Evolutionary conservation across 2,888 invertebrate species (phyloP), one percentile per base, ranked within the genome.

Genomic region (Pyrrhia umbra): DNA sequence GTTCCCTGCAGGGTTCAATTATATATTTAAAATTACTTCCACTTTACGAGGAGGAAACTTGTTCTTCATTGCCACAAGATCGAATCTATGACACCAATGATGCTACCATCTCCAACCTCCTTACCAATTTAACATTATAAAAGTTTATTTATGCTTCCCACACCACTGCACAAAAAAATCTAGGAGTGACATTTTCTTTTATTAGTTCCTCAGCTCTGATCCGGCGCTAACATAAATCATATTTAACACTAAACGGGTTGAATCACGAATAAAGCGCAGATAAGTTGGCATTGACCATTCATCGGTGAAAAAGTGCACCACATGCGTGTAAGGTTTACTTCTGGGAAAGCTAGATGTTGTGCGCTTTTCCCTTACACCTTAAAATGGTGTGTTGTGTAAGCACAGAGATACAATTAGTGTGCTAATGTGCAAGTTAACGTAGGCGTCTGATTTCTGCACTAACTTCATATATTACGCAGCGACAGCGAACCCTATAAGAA

Each of bases 1-100:
- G 81, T 96, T 97, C 34, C 91, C 94, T 94, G 88, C 0, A 0
- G 0, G 0, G 2, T 42, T 21, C 13, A 15, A 4, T 1, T 6
- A 0, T 13, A 40, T 3, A 0, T n/a, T 37, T n/a, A 20, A 25
- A 2, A 21, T n/a, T 10, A 37, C 9, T 10, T 13, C 1, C 0
- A 13, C n/a, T 34, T 34, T n/a, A 13, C 8, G 6, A 1, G 6
- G 6, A 15, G 6, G 2, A 34, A n/a, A n/a, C 2, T 23, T 23
- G n/a, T 34, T 4, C 0, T 1, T 5, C n/a, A 5, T 34, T 5
- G 34, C 8, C 34, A 34, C 34, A 34, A n/a, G n/a, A n/a, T n/a
- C n/a, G n/a, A n/a, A n/a, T 34, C n/a, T n/a, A 34, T n/a, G n/a
- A n/a, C 34, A n/a, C n/a, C 34, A 34, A n/a, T 34, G 34, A 34